Evolutionary conservation across 92 coral and sea anemone species (phyloP).

Genomic region (Paramuricea clavata): DNA sequence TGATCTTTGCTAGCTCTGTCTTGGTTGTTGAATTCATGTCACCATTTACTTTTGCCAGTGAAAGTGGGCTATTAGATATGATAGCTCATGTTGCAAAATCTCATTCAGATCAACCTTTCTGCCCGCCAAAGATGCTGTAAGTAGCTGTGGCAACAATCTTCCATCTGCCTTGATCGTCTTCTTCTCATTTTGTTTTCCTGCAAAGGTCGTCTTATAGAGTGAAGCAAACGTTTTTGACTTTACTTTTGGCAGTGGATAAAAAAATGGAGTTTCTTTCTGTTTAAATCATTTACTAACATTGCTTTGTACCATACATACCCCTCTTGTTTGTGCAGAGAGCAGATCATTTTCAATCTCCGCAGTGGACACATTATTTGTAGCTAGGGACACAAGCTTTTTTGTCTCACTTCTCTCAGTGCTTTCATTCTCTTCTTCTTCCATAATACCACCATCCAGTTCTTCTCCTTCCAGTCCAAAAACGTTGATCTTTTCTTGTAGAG

Average conservation of each 20-base stretch:
- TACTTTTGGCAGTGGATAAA: constrained; percentile 3
- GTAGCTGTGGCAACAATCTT: constrained; percentile 24
- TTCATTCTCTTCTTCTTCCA: too few species aligned
- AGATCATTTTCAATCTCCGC: neutral
- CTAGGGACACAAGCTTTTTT: neutral
- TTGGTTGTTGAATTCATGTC: constrained; percentile 32
- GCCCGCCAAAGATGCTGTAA: constrained; percentile 35
- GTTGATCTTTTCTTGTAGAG: constrained; percentile 16
- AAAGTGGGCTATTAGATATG: constrained; percentile 15
- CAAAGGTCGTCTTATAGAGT: neutral
- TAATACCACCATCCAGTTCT: too few species aligned
- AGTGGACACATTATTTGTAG: constrained; percentile 19
- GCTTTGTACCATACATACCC: neutral
- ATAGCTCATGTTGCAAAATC: constrained; percentile 34
- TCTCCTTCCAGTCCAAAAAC: too few species aligned
- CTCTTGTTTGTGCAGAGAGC: constrained; percentile 13
- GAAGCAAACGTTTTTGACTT: constrained; percentile 11
- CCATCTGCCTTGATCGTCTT: constrained; percentile 34
- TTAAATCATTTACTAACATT: neutral
- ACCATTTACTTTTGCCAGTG: constrained; percentile 33
- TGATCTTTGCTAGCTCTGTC: too few species aligned
- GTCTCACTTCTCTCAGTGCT: too few species aligned
- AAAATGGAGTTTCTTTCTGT: constrained; percentile 13
- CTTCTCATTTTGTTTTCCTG: constrained; percentile 11
- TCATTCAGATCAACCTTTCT: constrained; percentile 10